A percentile compares a stretch with the other conserved stretches of the same genome.
Evolutionary conservation across 2,797 vertebrate genomes (phyloP).

Genomic region (Melanotaenia maccullochi): DNA sequence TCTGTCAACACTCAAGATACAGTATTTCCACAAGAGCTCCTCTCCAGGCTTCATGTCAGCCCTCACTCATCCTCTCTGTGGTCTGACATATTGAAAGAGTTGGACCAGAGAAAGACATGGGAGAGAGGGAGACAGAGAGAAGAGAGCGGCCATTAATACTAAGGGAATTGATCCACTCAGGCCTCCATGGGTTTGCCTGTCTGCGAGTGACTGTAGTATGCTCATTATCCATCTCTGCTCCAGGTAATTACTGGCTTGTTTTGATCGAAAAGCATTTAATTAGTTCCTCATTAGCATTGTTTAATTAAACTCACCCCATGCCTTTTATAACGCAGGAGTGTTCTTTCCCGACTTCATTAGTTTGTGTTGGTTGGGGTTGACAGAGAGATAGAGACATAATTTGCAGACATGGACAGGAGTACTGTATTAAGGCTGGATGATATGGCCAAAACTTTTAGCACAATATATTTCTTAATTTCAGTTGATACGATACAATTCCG

Average conservation of each 20-base stretch:
- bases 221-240: constrained; percentile 80
- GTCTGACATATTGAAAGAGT: constrained; percentile 54
- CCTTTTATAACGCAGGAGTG: constrained; percentile 68
- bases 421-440: background rate
- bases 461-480: too few species aligned
- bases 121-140: constrained; percentile 30
- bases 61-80: constrained; percentile 45
- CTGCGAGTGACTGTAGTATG: constrained; percentile 75
- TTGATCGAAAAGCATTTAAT: constrained; percentile 85
- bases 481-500: too few species aligned
- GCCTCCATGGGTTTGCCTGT: constrained; percentile 70
- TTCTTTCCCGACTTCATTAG: constrained; percentile 63
- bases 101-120: constrained; percentile 30
- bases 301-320: constrained; percentile 84
- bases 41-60: constrained; percentile 44
- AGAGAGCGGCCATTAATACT: constrained; percentile 71
- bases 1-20: constrained; percentile 55
- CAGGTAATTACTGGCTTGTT: constrained; percentile 83
- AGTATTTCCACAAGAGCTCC: constrained; percentile 57
- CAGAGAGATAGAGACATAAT: constrained; percentile 38
- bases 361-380: constrained; percentile 52
- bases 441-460: too few species aligned
- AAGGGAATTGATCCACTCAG: constrained; percentile 71
- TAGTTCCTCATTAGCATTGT: constrained; percentile 85
- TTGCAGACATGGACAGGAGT: constrained; percentile 26